These are phyloP conservation scores for Trichopria drosophilae DNA, from an alignment of 2,888 invertebrate species.

Conservation along the genomic window DNA sequence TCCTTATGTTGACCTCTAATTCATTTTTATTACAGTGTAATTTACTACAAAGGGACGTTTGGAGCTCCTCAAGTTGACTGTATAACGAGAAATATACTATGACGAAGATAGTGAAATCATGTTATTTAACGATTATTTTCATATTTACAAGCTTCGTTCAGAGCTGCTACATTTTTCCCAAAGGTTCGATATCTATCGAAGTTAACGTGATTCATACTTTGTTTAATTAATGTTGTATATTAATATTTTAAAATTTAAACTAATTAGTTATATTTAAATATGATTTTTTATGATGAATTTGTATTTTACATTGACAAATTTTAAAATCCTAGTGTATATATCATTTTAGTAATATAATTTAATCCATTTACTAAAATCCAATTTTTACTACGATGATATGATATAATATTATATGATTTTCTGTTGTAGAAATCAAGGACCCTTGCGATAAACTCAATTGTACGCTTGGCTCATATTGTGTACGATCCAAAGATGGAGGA, in stretches of 20 bases:
- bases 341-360: too few species aligned
- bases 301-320: too few species aligned
- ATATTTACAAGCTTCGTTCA: slow-evolving; percentile 38
- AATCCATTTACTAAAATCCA: background rate
- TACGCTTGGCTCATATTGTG: slow-evolving; percentile 64
- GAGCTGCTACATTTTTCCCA: slow-evolving; percentile 55
- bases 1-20: too few species aligned
- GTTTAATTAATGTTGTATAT: background rate
- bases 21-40: too few species aligned
- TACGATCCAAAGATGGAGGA: slow-evolving; percentile 67
- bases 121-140: slow-evolving; percentile 48
- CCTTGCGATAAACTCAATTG: slow-evolving; percentile 65
- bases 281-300: background rate
- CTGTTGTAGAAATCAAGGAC: slow-evolving; percentile 59
- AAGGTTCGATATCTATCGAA: slow-evolving; percentile 48
- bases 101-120: too few species aligned
- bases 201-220: too few species aligned
- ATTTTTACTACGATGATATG: background rate
- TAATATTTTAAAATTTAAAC: background rate
- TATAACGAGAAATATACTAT: too few species aligned
- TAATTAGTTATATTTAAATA: background rate
- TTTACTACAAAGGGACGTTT: too few species aligned
- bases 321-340: too few species aligned
- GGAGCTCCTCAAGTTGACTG: too few species aligned
- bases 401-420: slow-evolving; percentile 8